phyloP scores from a whole-genome alignment of 2,888 invertebrate genomes.

The Pteria penguin region DNA sequence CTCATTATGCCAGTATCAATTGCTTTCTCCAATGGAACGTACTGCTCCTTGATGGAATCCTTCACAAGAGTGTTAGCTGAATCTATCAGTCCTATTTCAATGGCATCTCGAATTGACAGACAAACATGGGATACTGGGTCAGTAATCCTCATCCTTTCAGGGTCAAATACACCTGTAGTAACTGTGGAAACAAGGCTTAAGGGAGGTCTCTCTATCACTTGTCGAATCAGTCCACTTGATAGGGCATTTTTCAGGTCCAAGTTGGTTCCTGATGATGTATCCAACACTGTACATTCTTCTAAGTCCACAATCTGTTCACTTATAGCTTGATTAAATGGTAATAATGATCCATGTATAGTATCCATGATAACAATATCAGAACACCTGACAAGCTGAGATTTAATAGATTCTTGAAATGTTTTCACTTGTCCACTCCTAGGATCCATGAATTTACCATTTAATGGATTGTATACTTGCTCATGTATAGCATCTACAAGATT shows the following conservation, averaged over 20 bases:
- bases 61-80: slow-evolving; percentile 81
- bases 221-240: slow-evolving; percentile 50
- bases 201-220: slow-evolving; percentile 80
- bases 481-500: slow-evolving; percentile 86
- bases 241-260: slow-evolving; percentile 57
- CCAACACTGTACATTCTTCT: slow-evolving; percentile 50
- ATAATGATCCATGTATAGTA: slow-evolving; percentile 50
- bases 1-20: slow-evolving; percentile 61
- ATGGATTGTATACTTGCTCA: slow-evolving; percentile 91
- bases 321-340: slow-evolving; percentile 54
- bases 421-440: slow-evolving; percentile 62
- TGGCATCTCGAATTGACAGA: slow-evolving; percentile 66
- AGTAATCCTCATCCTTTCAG: slow-evolving; percentile 79
- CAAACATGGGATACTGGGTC: slow-evolving; percentile 67
- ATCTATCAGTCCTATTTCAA: slow-evolving; percentile 69
- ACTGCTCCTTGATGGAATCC: slow-evolving; percentile 89
- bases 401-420: slow-evolving; percentile 67
- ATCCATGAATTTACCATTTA: slow-evolving; percentile 90
- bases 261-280: slow-evolving; percentile 42
- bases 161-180: slow-evolving; percentile 86
- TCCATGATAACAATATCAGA: slow-evolving; percentile 57
- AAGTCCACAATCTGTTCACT: slow-evolving; percentile 48
- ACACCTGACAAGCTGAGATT: slow-evolving; percentile 56
- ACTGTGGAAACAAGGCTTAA: slow-evolving; percentile 95
- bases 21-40: slow-evolving; percentile 85